These are phyloP conservation scores for Eupleurogrammus muticus DNA, from an alignment of 2,797 vertebrate species.

Conservation along the genomic window DNA sequence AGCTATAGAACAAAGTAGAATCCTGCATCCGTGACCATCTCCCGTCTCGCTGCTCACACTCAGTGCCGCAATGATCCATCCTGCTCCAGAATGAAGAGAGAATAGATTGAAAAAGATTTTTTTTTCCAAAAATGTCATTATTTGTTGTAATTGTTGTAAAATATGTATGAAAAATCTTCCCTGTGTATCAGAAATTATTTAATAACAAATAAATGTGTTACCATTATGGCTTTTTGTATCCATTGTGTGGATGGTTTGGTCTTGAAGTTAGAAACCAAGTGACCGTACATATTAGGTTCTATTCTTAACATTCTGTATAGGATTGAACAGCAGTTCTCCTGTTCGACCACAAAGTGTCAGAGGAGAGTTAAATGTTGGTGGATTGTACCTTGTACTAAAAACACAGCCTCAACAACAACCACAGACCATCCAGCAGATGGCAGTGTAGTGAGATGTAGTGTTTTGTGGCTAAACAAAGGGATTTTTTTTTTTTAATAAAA, in stretches of 20 bases:
- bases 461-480: background rate
- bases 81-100: conserved; percentile 4
- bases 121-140: background rate
- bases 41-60: background rate
- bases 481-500: background rate
- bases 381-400: background rate
- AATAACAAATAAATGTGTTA: conserved; percentile 63
- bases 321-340: conserved; percentile 12
- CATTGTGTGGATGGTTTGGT: background rate
- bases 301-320: background rate
- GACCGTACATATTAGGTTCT: background rate
- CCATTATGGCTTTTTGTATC: conserved; percentile 13
- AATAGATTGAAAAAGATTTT: background rate
- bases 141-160: conserved; percentile 51
- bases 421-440: background rate
- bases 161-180: conserved; percentile 48
- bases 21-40: conserved; percentile 28
- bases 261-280: background rate
- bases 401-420: background rate
- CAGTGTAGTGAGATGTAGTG: background rate
- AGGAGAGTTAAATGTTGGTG: conserved; percentile 14
- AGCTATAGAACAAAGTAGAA: conserved; percentile 15
- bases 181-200: conserved; percentile 60
- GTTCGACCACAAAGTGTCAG: conserved; percentile 63
- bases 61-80: conserved; percentile 20